A percentile compares a stretch with the other conserved stretches of the same genome.
Evolutionary conservation across 2,797 vertebrate genomes (phyloP).

Genomic region (Hipposideros larvatus): DNA sequence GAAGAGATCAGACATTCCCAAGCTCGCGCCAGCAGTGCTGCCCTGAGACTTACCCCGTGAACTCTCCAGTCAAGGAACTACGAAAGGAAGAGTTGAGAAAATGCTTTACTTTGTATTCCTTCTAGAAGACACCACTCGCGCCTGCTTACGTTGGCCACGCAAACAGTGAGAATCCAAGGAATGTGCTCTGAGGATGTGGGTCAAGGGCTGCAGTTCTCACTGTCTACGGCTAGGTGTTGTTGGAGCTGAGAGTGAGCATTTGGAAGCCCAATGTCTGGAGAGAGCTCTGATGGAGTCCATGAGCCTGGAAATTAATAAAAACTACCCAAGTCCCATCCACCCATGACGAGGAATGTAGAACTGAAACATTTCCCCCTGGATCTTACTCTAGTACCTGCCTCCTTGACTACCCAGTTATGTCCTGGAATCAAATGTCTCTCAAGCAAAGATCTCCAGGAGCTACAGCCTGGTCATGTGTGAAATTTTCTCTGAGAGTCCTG

Average conservation of each 20-base stretch:
- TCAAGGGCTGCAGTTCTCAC: neutral
- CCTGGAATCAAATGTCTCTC: neutral
- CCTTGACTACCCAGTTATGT: neutral
- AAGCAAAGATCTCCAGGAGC: neutral
- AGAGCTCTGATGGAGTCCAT: neutral
- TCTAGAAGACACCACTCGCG: neutral
- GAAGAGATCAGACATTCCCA: neutral
- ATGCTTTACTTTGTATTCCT: neutral
- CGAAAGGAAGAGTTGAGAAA: neutral
- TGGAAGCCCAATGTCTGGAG: neutral
- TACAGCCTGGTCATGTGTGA: neutral
- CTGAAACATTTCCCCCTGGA: neutral
- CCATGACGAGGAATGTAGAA: neutral
- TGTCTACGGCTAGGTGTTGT: neutral
- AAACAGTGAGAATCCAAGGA: neutral
- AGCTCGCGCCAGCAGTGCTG: neutral
- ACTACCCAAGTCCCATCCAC: neutral
- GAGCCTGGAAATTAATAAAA: neutral
- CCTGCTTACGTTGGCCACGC: neutral
- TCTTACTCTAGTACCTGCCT: too few relatives aligned
- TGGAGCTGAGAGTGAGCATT: neutral
- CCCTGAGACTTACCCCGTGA: neutral
- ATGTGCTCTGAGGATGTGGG: neutral
- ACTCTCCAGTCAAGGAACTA: neutral
- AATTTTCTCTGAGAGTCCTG: neutral